These are phyloP conservation scores for Temnothorax nylanderi DNA, from an alignment of 1,140 invertebrate genomes.

Conservation along the genomic window DNA sequence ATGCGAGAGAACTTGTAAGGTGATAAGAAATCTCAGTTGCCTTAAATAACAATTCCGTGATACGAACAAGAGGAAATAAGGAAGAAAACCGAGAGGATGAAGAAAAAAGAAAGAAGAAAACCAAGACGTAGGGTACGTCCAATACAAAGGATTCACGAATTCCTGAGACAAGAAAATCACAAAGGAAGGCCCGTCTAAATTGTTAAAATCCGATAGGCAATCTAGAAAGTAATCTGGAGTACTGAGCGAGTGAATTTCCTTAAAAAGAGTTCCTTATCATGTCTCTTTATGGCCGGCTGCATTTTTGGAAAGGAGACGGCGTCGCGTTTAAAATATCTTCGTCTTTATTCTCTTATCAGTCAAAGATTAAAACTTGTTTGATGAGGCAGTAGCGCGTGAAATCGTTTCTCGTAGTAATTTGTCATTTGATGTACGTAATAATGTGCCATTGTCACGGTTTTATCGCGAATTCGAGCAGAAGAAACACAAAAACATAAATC, in stretches of 20 bases:
- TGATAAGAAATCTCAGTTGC: conserved; percentile 23
- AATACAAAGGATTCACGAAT: conserved; percentile 41
- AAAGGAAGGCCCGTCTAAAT: conserved; percentile 40
- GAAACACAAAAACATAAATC: neutral
- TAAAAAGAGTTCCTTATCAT: conserved; percentile 51
- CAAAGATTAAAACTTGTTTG: conserved; percentile 3
- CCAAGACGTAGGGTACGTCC: neutral
- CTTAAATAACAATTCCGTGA: conserved; percentile 51
- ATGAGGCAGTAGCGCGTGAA: conserved; percentile 1
- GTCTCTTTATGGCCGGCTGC: neutral
- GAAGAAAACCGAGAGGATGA: neutral
- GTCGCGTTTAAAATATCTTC: neutral
- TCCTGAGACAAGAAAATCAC: neutral
- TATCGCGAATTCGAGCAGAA: neutral
- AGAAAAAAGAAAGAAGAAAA: neutral
- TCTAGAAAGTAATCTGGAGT: conserved; percentile 40
- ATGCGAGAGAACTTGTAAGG: conserved; percentile 41
- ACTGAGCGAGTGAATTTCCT: conserved; percentile 6
- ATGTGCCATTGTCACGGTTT: neutral
- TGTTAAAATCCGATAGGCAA: conserved; percentile 53
- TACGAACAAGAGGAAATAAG: neutral
- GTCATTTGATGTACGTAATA: neutral
- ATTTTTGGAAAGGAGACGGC: neutral
- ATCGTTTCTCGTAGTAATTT: neutral
- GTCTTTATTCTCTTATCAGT: neutral